Evolutionary conservation across 2,797 vertebrate species (phyloP).

Genomic region (Coilia nasus): DNA sequence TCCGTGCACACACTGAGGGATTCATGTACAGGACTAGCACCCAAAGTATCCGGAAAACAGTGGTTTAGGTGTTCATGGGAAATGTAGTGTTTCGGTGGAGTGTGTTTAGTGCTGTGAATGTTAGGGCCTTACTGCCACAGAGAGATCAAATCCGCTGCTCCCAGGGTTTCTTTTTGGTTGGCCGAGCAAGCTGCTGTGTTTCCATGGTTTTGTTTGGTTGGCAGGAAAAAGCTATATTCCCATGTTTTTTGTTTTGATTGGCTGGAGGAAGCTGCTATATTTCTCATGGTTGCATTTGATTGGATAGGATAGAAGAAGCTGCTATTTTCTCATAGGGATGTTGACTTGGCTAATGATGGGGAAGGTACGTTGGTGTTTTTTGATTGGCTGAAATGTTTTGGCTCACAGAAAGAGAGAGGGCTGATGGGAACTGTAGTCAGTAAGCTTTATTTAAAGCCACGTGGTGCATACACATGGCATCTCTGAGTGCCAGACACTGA

Average conservation of each 20-base stretch:
- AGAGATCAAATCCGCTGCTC: slow-evolving; percentile 55
- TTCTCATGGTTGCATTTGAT: slow-evolving; percentile 25
- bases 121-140: slow-evolving; percentile 62
- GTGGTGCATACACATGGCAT: slow-evolving; percentile 32
- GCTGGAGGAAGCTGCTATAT: slow-evolving; percentile 57
- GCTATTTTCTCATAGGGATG: slow-evolving; percentile 21
- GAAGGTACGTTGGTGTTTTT: neutral
- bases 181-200: neutral
- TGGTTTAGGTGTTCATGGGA: slow-evolving; percentile 50
- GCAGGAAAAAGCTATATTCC: slow-evolving; percentile 37
- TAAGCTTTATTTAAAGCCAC: slow-evolving; percentile 33
- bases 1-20: slow-evolving; percentile 20
- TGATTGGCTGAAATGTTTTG: slow-evolving; percentile 41
- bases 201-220: neutral
- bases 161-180: slow-evolving; percentile 43
- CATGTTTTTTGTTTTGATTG: slow-evolving; percentile 42
- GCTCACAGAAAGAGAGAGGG: slow-evolving; percentile 21
- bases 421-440: slow-evolving; percentile 49
- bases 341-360: neutral
- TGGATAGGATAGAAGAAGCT: slow-evolving; percentile 37
- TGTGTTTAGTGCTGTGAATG: slow-evolving; percentile 69
- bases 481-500: slow-evolving; percentile 41
- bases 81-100: slow-evolving; percentile 61
- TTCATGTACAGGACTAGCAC: slow-evolving; percentile 47
- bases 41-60: slow-evolving; percentile 48